Evolutionary conservation across 2,888 invertebrate genomes (phyloP).

Genomic region (Syrphus vitripennis): DNA sequence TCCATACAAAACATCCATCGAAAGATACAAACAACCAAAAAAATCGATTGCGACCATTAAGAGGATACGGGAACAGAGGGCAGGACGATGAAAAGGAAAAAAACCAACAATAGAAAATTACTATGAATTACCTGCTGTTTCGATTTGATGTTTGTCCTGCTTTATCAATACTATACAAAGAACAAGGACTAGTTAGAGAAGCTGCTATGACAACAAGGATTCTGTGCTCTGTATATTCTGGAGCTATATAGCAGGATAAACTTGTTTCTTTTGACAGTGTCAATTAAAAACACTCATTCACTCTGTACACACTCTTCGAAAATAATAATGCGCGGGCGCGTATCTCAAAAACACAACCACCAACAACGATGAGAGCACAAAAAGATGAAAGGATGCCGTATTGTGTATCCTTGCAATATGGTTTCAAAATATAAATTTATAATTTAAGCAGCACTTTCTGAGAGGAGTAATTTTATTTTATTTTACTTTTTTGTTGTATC

Average conservation of each 20-base stretch:
- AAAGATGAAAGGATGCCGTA: slow-evolving; percentile 15
- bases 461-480: background rate
- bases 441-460: slow-evolving; percentile 30
- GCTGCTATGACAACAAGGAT: slow-evolving; percentile 37
- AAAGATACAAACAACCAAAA: background rate
- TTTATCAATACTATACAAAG: no score
- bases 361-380: background rate
- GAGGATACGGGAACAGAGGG: background rate
- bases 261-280: slow-evolving; percentile 21
- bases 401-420: slow-evolving; percentile 61
- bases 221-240: slow-evolving; percentile 29
- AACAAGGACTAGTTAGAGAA: background rate
- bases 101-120: slow-evolving; percentile 36
- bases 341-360: background rate
- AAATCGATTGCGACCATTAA: slow-evolving; percentile 58
- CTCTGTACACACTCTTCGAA: background rate
- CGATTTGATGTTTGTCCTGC: slow-evolving; percentile 23
- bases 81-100: background rate
- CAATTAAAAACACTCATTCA: slow-evolving; percentile 35
- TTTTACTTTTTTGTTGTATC: slow-evolving; percentile 2
- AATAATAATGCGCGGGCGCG: slow-evolving; percentile 48
- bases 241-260: background rate
- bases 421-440: slow-evolving; percentile 46
- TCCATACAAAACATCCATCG: background rate
- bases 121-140: slow-evolving; percentile 64